These are phyloP conservation scores for Amblyteles armatorius DNA, from an alignment of 2,888 invertebrate genomes.

Conservation along the genomic window DNA sequence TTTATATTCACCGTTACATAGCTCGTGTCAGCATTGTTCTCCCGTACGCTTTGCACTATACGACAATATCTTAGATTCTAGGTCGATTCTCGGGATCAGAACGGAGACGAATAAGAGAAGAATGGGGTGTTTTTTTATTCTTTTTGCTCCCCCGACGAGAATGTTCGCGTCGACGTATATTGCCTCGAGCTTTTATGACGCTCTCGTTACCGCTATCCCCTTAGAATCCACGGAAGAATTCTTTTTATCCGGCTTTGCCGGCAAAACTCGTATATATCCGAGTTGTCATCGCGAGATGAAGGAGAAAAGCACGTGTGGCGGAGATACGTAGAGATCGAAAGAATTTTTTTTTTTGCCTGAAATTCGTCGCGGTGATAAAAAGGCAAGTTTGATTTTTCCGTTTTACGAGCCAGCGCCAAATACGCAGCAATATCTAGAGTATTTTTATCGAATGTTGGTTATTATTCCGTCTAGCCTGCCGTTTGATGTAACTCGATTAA, in stretches of 20 bases:
- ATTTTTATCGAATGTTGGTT: too few relatives aligned
- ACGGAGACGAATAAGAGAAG: constrained; percentile 43
- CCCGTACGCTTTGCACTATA: not conserved
- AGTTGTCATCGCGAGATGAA: constrained; percentile 38
- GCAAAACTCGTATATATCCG: constrained; percentile 37
- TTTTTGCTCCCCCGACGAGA: constrained; percentile 2
- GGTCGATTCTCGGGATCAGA: constrained; percentile 35
- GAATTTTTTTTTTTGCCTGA: not conserved
- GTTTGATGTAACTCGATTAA: too few relatives aligned
- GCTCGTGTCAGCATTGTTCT: constrained; percentile 8
- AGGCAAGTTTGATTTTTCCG: too few relatives aligned
- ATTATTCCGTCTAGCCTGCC: too few relatives aligned
- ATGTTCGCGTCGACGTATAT: constrained; percentile 47
- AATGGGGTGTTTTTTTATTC: constrained; percentile 13
- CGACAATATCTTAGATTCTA: constrained; percentile 44
- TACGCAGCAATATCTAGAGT: too few relatives aligned
- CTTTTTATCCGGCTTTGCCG: constrained; percentile 15
- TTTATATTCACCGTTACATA: constrained; percentile 1
- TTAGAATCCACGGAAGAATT: constrained; percentile 7
- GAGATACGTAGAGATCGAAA: not conserved
- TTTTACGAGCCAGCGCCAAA: too few relatives aligned
- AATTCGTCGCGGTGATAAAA: too few relatives aligned
- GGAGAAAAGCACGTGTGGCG: constrained; percentile 12
- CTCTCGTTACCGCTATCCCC: constrained; percentile 36
- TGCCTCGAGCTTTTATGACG: constrained; percentile 41